phyloP scores from a whole-genome alignment of 2,797 vertebrate species.

The Pseudochromis fuscus region DNA sequence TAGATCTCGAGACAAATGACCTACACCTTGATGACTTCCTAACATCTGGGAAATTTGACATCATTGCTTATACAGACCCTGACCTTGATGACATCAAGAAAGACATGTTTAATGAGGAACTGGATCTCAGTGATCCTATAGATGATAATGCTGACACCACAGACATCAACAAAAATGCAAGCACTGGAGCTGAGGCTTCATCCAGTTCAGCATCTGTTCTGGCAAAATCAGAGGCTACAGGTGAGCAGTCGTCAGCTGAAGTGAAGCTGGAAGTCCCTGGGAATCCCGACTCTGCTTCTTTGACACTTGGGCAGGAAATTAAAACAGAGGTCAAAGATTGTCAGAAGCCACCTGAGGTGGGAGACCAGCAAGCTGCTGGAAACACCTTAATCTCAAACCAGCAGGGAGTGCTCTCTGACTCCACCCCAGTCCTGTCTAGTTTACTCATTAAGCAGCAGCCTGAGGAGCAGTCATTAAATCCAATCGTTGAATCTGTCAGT shows the following conservation, averaged over 20 bases:
- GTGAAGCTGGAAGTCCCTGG: slow-evolving; percentile 82
- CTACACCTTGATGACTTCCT: slow-evolving; percentile 97
- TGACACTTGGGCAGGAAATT: slow-evolving; percentile 77
- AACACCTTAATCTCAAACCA: slow-evolving; percentile 72
- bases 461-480: slow-evolving; percentile 84
- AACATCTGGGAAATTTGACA: slow-evolving; percentile 96
- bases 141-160: slow-evolving; percentile 88
- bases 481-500: slow-evolving; percentile 84
- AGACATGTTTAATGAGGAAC: slow-evolving; percentile 95
- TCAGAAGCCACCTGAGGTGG: slow-evolving; percentile 74
- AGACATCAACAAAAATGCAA: slow-evolving; percentile 80
- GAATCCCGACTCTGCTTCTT: slow-evolving; percentile 66
- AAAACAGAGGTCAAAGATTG: slow-evolving; percentile 86
- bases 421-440: slow-evolving; percentile 93
- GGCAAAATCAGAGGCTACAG: slow-evolving; percentile 83
- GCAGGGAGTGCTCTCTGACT: slow-evolving; percentile 86
- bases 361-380: slow-evolving; percentile 77
- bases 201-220: slow-evolving; percentile 71
- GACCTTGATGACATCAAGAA: slow-evolving; percentile 97
- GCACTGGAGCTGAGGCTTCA: slow-evolving; percentile 69
- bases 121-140: slow-evolving; percentile 95
- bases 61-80: slow-evolving; percentile 98
- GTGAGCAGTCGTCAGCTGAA: slow-evolving; percentile 80
- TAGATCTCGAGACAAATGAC: slow-evolving; percentile 97
- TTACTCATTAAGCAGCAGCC: slow-evolving; percentile 91